phyloP scores from a whole-genome alignment of 2,113 vertebrate genomes.

The Strigops habroptila region DNA sequence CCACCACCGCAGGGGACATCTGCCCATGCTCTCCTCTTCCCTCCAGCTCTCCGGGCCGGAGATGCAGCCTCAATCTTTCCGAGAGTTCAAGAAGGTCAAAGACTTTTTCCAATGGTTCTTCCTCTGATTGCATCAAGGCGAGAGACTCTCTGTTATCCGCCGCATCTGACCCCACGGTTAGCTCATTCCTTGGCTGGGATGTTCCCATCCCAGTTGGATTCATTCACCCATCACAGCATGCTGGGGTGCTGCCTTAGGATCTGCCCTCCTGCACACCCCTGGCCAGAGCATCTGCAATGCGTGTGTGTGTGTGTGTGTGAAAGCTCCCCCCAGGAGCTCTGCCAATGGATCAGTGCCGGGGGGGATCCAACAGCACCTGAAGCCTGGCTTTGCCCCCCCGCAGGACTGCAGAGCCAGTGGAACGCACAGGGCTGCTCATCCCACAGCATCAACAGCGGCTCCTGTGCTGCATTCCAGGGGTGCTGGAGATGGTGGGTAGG shows the following conservation, averaged over 20 bases:
- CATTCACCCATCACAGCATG: neutral
- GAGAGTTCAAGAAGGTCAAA: neutral
- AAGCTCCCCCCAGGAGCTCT: accelerated
- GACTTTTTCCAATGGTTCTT: neutral
- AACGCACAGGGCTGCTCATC: neutral
- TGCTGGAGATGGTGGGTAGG: no score
- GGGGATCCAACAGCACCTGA: neutral
- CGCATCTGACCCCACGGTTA: accelerated
- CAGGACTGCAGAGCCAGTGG: accelerated
- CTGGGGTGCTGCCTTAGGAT: neutral
- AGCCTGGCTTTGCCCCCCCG: accelerated
- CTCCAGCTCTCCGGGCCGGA: neutral
- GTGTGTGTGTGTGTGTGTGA: neutral
- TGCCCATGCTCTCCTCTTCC: neutral
- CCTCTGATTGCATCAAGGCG: neutral
- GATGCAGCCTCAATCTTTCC: neutral
- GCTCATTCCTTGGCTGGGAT: neutral
- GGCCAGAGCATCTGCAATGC: neutral
- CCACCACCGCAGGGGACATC: neutral
- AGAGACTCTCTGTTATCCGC: neutral
- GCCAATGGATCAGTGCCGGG: accelerated
- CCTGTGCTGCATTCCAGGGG: accelerated
- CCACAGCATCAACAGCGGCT: accelerated
- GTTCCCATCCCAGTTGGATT: neutral
- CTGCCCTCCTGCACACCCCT: neutral